A percentile compares a stretch with the other conserved stretches of the same genome.
phyloP scores from a whole-genome alignment of 2,113 vertebrate species.

The Silurus meridionalis region DNA sequence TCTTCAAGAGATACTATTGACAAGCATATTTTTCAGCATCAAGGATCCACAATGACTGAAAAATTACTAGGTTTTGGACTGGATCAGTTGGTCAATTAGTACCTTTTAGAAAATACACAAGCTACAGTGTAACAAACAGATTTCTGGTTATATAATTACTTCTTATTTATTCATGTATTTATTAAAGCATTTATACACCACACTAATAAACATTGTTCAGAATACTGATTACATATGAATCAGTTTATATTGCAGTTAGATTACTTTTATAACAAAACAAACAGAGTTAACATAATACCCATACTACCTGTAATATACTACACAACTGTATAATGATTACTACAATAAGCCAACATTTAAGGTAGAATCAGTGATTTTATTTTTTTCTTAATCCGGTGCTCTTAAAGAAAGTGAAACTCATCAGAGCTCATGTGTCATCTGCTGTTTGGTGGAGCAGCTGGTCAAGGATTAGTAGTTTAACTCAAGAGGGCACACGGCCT shows the following conservation, averaged over 20 bases:
- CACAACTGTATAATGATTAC: not conserved
- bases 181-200: not conserved
- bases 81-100: not conserved
- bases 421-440: slow-evolving; percentile 14
- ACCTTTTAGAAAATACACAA: not conserved
- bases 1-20: not conserved
- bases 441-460: slow-evolving; percentile 43
- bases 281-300: not conserved
- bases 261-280: too few species aligned
- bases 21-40: too few species aligned
- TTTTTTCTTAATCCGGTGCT: slow-evolving; percentile 10
- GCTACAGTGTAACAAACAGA: not conserved
- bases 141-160: not conserved
- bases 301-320: not conserved
- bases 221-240: not conserved
- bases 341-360: not conserved
- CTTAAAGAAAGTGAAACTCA: slow-evolving; percentile 44
- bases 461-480: slow-evolving; percentile 44
- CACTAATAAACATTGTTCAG: not conserved
- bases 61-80: not conserved
- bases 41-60: too few species aligned
- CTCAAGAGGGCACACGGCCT: slow-evolving; percentile 32
- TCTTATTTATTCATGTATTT: not conserved
- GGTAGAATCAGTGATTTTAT: not conserved
- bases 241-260: too few species aligned